Evolutionary conservation across 2,797 vertebrate genomes (phyloP).

Genomic region (Nyctalus aviator): DNA sequence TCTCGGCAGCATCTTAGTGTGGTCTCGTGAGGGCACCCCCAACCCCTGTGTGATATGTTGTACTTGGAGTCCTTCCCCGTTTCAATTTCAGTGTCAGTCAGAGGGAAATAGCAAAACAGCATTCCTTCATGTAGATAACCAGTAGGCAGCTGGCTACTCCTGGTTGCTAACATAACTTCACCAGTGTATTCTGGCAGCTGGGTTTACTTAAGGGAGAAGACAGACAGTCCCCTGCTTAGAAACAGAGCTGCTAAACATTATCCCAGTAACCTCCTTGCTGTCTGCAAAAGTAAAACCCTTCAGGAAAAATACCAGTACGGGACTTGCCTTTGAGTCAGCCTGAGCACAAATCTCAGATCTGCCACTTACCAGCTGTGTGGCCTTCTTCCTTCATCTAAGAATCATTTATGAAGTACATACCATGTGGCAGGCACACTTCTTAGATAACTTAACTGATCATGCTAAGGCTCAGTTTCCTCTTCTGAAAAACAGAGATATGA

Average conservation of each 20-base stretch:
- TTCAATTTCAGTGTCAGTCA: constrained; percentile 69
- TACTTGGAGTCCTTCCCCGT: constrained; percentile 69
- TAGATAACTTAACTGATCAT: not conserved
- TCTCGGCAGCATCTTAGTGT: constrained; percentile 66
- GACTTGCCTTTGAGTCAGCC: not conserved
- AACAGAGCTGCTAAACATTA: constrained; percentile 26
- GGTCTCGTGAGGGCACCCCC: constrained; percentile 26
- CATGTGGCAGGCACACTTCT: not conserved
- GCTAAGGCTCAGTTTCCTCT: not conserved
- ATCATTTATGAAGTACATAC: not conserved
- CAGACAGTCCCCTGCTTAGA: constrained; percentile 55
- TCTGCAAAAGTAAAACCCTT: constrained; percentile 58
- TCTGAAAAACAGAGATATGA: not conserved
- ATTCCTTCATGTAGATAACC: constrained; percentile 78
- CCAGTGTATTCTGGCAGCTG: constrained; percentile 63
- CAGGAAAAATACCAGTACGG: constrained; percentile 43
- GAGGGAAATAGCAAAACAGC: constrained; percentile 70
- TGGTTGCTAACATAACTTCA: constrained; percentile 60
- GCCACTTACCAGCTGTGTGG: not conserved
- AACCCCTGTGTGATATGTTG: constrained; percentile 42
- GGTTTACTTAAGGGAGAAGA: constrained; percentile 56
- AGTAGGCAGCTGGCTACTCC: constrained; percentile 65
- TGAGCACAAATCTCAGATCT: not conserved
- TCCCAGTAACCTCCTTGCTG: constrained; percentile 41
- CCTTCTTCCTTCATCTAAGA: not conserved